Evolutionary conservation across 2,797 vertebrate genomes (phyloP).

Genomic region (Ataeniobius toweri): DNA sequence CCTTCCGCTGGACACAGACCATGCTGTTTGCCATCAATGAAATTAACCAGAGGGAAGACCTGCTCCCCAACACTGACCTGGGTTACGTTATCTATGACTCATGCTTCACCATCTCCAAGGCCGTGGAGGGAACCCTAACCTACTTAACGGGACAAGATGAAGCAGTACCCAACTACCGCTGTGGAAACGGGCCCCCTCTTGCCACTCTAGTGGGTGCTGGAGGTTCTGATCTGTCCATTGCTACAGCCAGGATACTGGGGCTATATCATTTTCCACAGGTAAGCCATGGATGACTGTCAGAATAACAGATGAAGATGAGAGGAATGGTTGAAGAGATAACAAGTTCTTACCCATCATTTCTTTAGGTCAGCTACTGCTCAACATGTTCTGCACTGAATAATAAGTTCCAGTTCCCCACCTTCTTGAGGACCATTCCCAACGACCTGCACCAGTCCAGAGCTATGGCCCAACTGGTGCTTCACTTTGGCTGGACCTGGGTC

Average conservation of each 20-base stretch:
- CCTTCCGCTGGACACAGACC: slow-evolving; percentile 87
- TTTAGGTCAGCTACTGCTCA: slow-evolving; percentile 86
- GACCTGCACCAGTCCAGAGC: slow-evolving; percentile 81
- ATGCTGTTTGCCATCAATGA: slow-evolving; percentile 88
- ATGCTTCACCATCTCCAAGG: slow-evolving; percentile 88
- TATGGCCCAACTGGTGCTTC: slow-evolving; percentile 83
- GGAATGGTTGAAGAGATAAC: background rate
- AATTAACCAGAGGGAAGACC: slow-evolving; percentile 77
- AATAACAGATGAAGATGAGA: background rate
- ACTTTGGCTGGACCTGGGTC: slow-evolving; percentile 90
- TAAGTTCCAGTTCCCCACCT: slow-evolving; percentile 89
- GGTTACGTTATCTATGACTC: slow-evolving; percentile 89
- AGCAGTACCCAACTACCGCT: slow-evolving; percentile 87
- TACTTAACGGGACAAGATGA: slow-evolving; percentile 88
- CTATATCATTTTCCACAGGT: slow-evolving; percentile 89
- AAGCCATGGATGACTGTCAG: slow-evolving; percentile 4
- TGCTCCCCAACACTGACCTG: slow-evolving; percentile 83
- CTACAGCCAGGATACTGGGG: slow-evolving; percentile 86
- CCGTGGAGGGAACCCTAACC: slow-evolving; percentile 85
- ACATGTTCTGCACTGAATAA: slow-evolving; percentile 84
- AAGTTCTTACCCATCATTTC: background rate
- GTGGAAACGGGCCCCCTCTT: slow-evolving; percentile 79
- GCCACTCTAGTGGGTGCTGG: slow-evolving; percentile 85
- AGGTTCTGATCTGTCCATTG: slow-evolving; percentile 85
- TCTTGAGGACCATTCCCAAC: slow-evolving; percentile 82